Evolutionary conservation across 2,113 vertebrate species (phyloP).

Genomic region (Desmodus rotundus): DNA sequence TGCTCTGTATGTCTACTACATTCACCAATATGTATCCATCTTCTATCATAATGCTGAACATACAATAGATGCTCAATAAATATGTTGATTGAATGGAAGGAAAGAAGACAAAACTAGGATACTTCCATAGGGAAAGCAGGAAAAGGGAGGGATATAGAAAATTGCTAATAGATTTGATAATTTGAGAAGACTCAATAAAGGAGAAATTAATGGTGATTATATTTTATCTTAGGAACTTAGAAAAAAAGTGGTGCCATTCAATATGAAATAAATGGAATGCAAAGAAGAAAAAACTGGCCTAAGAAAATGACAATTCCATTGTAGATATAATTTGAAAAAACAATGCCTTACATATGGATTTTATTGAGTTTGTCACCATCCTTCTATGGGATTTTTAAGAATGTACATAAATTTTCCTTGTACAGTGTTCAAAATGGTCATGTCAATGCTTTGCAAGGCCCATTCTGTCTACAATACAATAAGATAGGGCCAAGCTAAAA

Average conservation of each 20-base stretch:
- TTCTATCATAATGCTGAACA: background rate
- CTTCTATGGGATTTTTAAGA: background rate
- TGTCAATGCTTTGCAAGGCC: background rate
- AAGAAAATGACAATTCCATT: background rate
- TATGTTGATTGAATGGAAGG: background rate
- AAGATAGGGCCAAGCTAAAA: background rate
- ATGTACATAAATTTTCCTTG: background rate
- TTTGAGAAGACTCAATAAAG: background rate
- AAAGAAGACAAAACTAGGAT: constrained; percentile 15
- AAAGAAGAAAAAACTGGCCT: background rate
- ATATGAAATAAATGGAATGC: background rate
- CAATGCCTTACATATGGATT: background rate
- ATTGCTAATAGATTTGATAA: background rate
- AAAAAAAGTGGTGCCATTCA: background rate
- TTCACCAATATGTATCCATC: background rate
- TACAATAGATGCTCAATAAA: background rate
- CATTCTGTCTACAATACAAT: background rate
- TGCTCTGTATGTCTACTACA: background rate
- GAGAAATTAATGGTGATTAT: constrained; percentile 26
- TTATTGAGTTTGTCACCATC: background rate
- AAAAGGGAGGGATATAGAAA: background rate
- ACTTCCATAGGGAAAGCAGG: background rate
- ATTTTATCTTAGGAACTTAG: background rate
- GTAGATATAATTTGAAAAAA: constrained; percentile 33
- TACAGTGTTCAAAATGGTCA: background rate